Percentiles rank a stretch among this genome's conserved stretches.
These are phyloP conservation scores for Margarornis squamiger DNA, from an alignment of 2,797 vertebrate species.

Conservation along the genomic window DNA sequence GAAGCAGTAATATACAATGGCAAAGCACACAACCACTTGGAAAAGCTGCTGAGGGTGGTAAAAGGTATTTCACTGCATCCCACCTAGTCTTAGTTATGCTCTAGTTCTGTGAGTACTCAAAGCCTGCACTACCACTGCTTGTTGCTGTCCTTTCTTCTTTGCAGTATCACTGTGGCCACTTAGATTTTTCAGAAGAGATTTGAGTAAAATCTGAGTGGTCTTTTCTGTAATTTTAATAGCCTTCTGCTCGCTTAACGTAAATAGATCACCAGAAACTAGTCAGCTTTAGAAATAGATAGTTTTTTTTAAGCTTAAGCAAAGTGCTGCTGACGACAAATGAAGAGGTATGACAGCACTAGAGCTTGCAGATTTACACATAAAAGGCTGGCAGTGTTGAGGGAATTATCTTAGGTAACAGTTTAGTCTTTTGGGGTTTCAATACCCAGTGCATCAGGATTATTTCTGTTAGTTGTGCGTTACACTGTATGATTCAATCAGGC, in stretches of 20 bases:
- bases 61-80: slow-evolving; percentile 80
- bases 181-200: not conserved
- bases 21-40: slow-evolving; percentile 90
- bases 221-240: not conserved
- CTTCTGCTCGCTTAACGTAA: not conserved
- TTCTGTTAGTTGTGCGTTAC: not conserved
- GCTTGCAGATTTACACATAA: not conserved
- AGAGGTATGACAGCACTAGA: not conserved
- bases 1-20: slow-evolving; percentile 93
- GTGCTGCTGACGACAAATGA: not conserved
- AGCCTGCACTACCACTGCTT: not conserved
- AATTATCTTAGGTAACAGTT: not conserved
- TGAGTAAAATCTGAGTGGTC: not conserved
- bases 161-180: not conserved
- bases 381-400: not conserved
- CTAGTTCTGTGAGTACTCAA: not conserved
- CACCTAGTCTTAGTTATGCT: not conserved
- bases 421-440: not conserved
- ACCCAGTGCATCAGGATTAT: not conserved
- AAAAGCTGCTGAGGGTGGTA: slow-evolving; percentile 91
- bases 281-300: not conserved
- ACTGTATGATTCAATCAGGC: not conserved
- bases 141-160: not conserved
- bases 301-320: not conserved
- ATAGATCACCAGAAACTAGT: not conserved